Evolutionary conservation across 1,140 invertebrate species (phyloP), one percentile per base, ranked within the genome.

Genomic region (Diorhabda sublineata): DNA sequence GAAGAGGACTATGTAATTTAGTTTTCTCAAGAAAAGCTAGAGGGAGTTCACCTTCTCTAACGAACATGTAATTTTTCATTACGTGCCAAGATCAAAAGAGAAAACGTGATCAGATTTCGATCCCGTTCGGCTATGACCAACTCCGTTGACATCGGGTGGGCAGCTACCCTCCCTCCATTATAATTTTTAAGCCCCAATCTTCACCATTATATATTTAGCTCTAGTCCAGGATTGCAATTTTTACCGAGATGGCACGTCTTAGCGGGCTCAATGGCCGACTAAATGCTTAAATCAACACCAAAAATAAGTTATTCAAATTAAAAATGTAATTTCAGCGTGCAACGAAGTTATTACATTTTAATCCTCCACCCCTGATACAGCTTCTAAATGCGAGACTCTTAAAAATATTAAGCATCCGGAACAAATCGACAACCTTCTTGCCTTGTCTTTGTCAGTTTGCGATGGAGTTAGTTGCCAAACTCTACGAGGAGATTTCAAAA

Each of bases 261-360:
- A 83, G 79, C 80, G 79, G 81, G 80, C 82, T 82, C 82, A 79
- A 77, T 79, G 80, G 76, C 80, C 78, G 74, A 67, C 68, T 67
- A 77, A 82, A 83, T 82, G 83, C 85, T 83, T 86, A 85, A 84
- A 87, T 86, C 85, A 87, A 87, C 85, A 87, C 84, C 83, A 84
- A 84, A 85, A 85, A 86, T 85, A 86, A 85, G 84, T 85, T 84
- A 80, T 85, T 85, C 83, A 86, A 87, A 87, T 87, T 87, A 87
- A 87, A 87, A 87, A 85, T 85, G 84, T 86, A 86, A 87, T 85
- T 85, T 87, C 83, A 71, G 69, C 76, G 71, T 74, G 73, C 75
- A 75, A 71, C 74, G 67, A 76, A 77, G 76, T 80, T 80, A 81
- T 81, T 81, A 81, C 78, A 79, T 81, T 81, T 81, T 81, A 81